Percentiles rank a stretch among this genome's conserved stretches.
Conservation (phyloP, 2,113 vertebrate species). For the Pristiophorus japonicus region DNA sequence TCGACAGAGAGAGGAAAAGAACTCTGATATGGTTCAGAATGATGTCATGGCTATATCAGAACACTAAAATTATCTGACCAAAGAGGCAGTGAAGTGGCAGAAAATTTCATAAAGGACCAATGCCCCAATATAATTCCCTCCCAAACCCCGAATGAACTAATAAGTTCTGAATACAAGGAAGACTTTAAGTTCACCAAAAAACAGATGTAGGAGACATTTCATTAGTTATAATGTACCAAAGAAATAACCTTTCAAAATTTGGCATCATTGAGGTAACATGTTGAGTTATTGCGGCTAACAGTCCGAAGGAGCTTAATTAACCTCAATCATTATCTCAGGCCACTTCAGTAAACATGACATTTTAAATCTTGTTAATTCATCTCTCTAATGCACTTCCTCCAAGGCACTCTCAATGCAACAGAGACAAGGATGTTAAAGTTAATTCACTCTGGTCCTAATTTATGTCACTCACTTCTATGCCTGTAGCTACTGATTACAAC, state of each 20-base stretch:
- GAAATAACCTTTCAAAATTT: background rate
- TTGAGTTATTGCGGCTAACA: background rate
- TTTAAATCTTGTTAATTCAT: background rate
- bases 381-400: background rate
- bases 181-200: background rate
- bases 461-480: too few relatives aligned
- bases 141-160: background rate
- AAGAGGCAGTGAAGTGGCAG: background rate
- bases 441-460: too few relatives aligned
- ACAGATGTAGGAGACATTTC: background rate
- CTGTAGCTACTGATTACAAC: background rate
- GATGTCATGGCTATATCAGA: too few relatives aligned
- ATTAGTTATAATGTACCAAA: background rate
- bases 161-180: background rate
- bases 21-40: background rate
- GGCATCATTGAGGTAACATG: background rate
- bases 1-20: background rate
- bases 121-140: background rate
- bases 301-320: background rate
- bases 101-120: background rate
- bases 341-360: constrained; percentile 7
- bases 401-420: background rate
- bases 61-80: too few relatives aligned
- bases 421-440: too few relatives aligned
- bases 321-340: background rate